Percentiles rank a stretch among this genome's conserved stretches.
Conservation (phyloP, 2,113 vertebrate genomes). For the Vidua macroura region DNA sequence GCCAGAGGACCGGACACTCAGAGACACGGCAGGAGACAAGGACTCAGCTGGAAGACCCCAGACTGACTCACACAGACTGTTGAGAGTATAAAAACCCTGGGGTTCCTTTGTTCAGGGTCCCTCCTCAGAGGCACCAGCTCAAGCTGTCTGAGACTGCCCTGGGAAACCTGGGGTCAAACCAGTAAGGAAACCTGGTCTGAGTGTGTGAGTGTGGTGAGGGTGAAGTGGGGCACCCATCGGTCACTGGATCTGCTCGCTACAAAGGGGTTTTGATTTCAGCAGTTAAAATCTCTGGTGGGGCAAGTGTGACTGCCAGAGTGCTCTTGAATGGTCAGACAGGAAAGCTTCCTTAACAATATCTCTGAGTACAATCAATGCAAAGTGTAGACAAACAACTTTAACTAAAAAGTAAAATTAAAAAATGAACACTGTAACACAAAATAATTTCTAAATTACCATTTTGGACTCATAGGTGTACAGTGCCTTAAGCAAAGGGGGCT, state of each 20-base stretch:
- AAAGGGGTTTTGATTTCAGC: not conserved
- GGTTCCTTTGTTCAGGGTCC: not conserved
- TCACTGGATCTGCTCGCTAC: accelerated
- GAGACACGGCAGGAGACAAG: not conserved
- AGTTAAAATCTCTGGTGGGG: not conserved
- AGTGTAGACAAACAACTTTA: not conserved
- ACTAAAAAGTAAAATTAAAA: not conserved
- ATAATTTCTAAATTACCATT: conserved; percentile 79
- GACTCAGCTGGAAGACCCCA: not conserved
- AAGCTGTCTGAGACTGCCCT: not conserved
- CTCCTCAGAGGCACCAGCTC: not conserved
- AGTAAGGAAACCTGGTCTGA: not conserved
- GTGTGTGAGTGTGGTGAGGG: not conserved
- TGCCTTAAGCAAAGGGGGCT: conserved; percentile 90
- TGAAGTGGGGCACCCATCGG: accelerated
- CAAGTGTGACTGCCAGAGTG: not conserved
- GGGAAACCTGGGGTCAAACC: not conserved
- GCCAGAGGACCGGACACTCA: not conserved
- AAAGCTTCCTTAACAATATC: not conserved
- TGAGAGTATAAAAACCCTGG: not conserved
- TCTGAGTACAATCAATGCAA: not conserved
- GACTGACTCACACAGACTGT: not conserved
- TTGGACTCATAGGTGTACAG: conserved; percentile 97
- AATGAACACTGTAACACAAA: not conserved
- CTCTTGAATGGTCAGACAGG: not conserved